These are phyloP conservation scores for Tympanoctomys barrerae DNA, from an alignment of 2,797 vertebrate species.

Conservation along the genomic window DNA sequence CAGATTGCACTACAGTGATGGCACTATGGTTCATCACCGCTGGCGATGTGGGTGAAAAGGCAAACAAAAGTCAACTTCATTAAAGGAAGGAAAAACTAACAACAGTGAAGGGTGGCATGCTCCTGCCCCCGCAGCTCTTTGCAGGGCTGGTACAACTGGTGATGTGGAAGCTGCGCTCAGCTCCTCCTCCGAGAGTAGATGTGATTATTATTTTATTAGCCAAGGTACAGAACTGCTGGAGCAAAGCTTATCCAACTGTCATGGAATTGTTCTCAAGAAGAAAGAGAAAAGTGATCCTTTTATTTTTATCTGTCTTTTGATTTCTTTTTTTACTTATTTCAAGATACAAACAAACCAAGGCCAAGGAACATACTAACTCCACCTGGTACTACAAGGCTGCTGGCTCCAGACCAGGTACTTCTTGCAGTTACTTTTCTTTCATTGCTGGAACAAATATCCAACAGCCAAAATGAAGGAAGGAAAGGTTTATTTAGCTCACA, in stretches of 20 bases:
- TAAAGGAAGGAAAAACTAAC: slow-evolving; percentile 48
- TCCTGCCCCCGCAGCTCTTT: slow-evolving; percentile 58
- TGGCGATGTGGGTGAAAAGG: neutral
- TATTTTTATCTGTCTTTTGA: slow-evolving; percentile 21
- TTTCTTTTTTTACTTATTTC: neutral
- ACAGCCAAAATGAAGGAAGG: too few relatives aligned
- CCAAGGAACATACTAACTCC: neutral
- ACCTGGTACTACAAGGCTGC: neutral
- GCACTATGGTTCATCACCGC: neutral
- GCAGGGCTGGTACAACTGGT: neutral
- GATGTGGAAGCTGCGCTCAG: neutral
- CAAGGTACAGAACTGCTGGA: neutral
- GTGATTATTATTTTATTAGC: neutral
- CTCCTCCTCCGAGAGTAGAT: neutral
- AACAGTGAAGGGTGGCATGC: neutral
- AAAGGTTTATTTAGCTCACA: too few relatives aligned
- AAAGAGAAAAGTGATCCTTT: slow-evolving; percentile 13
- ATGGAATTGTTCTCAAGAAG: slow-evolving; percentile 10
- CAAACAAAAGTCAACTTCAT: slow-evolving; percentile 57
- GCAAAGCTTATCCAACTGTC: slow-evolving; percentile 41
- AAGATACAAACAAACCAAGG: neutral
- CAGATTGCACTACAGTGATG: slow-evolving; percentile 42
- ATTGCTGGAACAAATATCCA: too few relatives aligned
- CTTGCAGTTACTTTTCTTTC: too few relatives aligned
- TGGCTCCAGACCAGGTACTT: neutral